Evolutionary conservation across 2,113 vertebrate genomes (phyloP), one percentile per base, ranked within the genome.

Genomic region (Morone chrysops): DNA sequence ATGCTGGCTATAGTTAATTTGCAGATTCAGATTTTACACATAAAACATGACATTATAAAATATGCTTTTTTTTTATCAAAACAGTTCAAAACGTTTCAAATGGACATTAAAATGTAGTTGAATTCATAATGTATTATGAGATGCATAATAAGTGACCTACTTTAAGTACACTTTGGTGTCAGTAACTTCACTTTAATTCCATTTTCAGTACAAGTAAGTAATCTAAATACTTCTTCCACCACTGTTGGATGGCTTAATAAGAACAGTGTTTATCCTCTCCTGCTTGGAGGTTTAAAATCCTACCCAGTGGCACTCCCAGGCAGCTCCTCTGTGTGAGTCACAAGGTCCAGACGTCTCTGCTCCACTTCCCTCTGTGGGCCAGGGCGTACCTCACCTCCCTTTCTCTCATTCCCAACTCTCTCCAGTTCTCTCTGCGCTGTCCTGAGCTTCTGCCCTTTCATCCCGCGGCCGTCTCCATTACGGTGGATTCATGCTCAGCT

Each of bases 401-500:
- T 80, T 40, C 75, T 53, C 70, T 66, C 70, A 13, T 22, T 75
- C 38, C 70, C 74, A 66, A 17, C 73, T 69, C 80, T 36, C 62
- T n/a, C 5, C 22, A 40, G 43, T 70, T 71, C 71, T 50, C 78
- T 66, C 43, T 9, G 53, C 43, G 31, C 74, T 43, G 60, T 75
- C 56, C 73, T 68, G 45, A 25, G 43, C 72, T 41, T 22, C 14
- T 68, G 54, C 72, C 61, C 38, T 56, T 16, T 41, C 79, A 11
- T 67, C 69, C 38, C 57, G 47, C 70, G 17, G 45, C 69, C 69
- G 43, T 79, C 78, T 81, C 69, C 75, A 6, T 57, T 60, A 38
- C 74, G 81, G 80, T 84, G 91, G 89, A 87, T 94, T 93, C 90
- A 92, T 93, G 92, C 85, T 82, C 85, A 78, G 80, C 84, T 91